phyloP scores from a whole-genome alignment of 2,113 vertebrate species.

The Oreocharis arfaki region DNA sequence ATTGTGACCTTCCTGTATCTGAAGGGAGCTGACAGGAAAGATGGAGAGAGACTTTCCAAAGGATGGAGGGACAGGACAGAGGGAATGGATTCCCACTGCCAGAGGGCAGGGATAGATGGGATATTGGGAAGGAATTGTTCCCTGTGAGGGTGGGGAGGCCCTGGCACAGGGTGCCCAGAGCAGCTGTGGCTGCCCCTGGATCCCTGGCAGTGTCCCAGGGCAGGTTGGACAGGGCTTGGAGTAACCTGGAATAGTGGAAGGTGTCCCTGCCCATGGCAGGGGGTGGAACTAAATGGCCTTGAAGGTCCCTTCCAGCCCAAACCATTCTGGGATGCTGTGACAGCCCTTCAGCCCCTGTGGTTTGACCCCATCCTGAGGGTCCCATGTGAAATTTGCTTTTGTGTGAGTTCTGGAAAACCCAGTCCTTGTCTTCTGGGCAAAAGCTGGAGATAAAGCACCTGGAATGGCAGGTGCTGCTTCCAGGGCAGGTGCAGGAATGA shows the following conservation, averaged over 20 bases:
- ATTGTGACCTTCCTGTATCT: background rate
- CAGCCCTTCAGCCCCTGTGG: background rate
- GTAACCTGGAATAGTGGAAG: accelerated
- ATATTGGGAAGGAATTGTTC: accelerated
- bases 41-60: background rate
- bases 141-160: accelerated
- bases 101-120: background rate
- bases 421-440: background rate
- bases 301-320: background rate
- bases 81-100: background rate
- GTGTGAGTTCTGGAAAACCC: background rate
- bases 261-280: background rate
- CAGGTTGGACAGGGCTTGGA: accelerated
- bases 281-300: accelerated
- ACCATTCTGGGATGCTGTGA: background rate
- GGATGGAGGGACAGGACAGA: background rate
- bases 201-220: accelerated
- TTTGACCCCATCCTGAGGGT: background rate
- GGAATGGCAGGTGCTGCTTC: background rate
- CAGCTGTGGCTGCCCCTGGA: background rate
- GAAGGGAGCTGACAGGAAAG: background rate
- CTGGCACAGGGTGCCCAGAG: background rate
- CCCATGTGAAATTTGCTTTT: background rate
- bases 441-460: background rate
- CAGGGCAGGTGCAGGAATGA: background rate